Evolutionary conservation across 1,140 invertebrate species (phyloP).

Genomic region (Himalopsyche phryganea): DNA sequence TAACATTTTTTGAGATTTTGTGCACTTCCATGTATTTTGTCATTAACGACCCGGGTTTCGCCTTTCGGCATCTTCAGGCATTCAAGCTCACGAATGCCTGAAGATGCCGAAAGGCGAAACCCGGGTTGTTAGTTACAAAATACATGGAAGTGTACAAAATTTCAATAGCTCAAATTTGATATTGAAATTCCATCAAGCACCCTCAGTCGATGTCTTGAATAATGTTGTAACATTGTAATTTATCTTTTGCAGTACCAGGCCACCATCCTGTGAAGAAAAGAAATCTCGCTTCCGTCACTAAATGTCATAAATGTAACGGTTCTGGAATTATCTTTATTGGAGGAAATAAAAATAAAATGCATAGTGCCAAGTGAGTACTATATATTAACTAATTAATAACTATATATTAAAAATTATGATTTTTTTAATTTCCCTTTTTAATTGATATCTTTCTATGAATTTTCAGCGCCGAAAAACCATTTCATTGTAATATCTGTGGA

Average conservation of each 20-base stretch:
- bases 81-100: no score
- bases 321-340: slow-evolving; percentile 81
- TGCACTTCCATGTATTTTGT: no score
- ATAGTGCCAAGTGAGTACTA: slow-evolving; percentile 35
- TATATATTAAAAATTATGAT: background rate
- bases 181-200: no score
- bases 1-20: no score
- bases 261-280: slow-evolving; percentile 80
- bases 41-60: no score
- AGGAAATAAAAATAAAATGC: slow-evolving; percentile 52
- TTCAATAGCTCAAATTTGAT: no score
- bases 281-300: slow-evolving; percentile 76
- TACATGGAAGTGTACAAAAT: no score
- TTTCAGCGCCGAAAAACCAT: slow-evolving; percentile 69
- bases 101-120: no score
- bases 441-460: background rate
- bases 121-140: no score
- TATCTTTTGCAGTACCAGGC: slow-evolving; percentile 49
- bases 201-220: no score
- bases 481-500: slow-evolving; percentile 83
- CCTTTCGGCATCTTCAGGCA: no score
- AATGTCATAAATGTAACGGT: slow-evolving; percentile 83
- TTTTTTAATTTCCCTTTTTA: background rate
- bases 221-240: no score
- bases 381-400: background rate